These are phyloP conservation scores for Sander vitreus DNA, from an alignment of 2,113 vertebrate species.

Conservation along the genomic window DNA sequence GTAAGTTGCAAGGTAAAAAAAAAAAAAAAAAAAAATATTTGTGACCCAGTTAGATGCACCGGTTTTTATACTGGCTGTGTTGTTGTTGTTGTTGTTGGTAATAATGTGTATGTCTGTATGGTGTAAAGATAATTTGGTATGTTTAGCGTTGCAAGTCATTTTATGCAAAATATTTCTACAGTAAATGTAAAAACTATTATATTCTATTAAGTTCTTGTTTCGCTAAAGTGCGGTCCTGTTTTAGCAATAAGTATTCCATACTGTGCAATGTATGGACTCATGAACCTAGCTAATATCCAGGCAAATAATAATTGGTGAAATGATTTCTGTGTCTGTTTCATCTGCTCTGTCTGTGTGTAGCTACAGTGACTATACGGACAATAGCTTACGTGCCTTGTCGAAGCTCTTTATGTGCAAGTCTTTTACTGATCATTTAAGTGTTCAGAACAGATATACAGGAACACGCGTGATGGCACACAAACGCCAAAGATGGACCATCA, in stretches of 20 bases:
- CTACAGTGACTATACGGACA: slow-evolving; percentile 57
- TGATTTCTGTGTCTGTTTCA: slow-evolving; percentile 39
- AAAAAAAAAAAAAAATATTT: slow-evolving; percentile 25
- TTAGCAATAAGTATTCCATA: slow-evolving; percentile 80
- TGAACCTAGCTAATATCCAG: slow-evolving; percentile 52
- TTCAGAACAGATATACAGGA: slow-evolving; percentile 40
- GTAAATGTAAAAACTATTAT: slow-evolving; percentile 63
- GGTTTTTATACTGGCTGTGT: slow-evolving; percentile 76
- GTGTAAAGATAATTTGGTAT: slow-evolving; percentile 61
- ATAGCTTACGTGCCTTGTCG: slow-evolving; percentile 80
- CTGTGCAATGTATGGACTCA: slow-evolving; percentile 57
- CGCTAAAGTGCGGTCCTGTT: slow-evolving; percentile 70
- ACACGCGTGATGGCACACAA: slow-evolving; percentile 27
- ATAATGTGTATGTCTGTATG: slow-evolving; percentile 45
- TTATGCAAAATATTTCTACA: slow-evolving; percentile 80
- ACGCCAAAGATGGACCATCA: slow-evolving; percentile 59
- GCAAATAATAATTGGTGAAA: slow-evolving; percentile 34
- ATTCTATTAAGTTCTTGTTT: slow-evolving; percentile 71
- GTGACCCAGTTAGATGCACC: slow-evolving; percentile 54
- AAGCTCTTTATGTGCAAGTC: slow-evolving; percentile 65
- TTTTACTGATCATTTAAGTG: slow-evolving; percentile 49
- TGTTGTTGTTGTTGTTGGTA: slow-evolving; percentile 53
- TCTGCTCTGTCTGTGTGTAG: slow-evolving; percentile 67
- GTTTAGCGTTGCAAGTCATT: slow-evolving; percentile 64
- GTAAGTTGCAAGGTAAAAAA: slow-evolving; percentile 38